Conservation (phyloP, 1,140 invertebrate genomes). For the Lamellibrachia luymesi region DNA sequence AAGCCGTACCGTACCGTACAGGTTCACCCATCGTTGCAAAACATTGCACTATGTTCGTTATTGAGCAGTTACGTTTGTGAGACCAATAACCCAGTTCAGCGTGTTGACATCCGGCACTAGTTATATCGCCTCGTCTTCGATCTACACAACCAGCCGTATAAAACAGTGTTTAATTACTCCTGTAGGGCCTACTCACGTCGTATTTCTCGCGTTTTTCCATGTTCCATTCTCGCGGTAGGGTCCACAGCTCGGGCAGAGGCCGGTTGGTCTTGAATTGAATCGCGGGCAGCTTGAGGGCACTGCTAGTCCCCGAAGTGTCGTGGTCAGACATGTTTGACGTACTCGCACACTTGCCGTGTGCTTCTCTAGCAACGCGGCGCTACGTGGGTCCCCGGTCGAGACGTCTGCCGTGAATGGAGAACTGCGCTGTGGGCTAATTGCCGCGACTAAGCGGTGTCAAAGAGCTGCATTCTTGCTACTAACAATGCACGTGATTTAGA, state of each 20-base stretch:
- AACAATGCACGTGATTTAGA: background rate
- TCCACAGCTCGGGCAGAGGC: slow-evolving; percentile 10
- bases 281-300: slow-evolving; percentile 13
- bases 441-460: background rate
- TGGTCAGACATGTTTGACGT: background rate
- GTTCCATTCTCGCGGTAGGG: slow-evolving; percentile 13
- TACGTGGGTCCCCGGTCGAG: background rate
- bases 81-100: background rate
- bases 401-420: background rate
- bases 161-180: background rate
- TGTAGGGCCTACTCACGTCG: background rate
- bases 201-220: slow-evolving; percentile 13
- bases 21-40: too few relatives aligned
- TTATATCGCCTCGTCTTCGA: background rate
- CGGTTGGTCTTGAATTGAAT: background rate
- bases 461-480: background rate
- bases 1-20: too few relatives aligned
- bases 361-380: background rate
- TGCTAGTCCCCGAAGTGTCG: background rate
- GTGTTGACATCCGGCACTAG: background rate
- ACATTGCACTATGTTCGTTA: background rate
- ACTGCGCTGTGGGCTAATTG: background rate
- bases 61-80: background rate
- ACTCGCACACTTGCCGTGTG: background rate
- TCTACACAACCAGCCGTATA: background rate